These are phyloP conservation scores for Diprion similis DNA, from an alignment of 1,140 invertebrate species.

Conservation along the genomic window DNA sequence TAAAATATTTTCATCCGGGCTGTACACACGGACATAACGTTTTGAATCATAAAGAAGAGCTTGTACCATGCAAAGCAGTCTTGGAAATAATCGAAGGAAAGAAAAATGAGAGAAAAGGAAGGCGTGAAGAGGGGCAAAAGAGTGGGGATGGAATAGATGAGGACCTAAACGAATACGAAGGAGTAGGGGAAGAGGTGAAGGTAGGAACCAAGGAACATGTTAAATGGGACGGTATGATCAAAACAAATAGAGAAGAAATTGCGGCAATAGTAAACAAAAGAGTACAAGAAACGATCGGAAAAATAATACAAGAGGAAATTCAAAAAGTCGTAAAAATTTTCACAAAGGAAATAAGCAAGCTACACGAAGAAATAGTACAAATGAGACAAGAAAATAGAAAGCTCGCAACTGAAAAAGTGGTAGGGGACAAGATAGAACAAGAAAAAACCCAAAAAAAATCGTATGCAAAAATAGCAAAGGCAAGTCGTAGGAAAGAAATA, in stretches of 20 bases:
- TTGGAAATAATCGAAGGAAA: conserved; percentile 6
- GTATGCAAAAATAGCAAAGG: neutral
- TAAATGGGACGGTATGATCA: neutral
- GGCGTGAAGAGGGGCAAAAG: neutral
- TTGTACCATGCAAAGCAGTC: conserved; percentile 12
- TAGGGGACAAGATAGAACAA: too few species aligned
- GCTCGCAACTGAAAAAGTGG: too few species aligned
- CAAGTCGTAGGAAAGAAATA: neutral
- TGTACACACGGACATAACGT: conserved; percentile 13
- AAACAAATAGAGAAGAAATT: neutral
- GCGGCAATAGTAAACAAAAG: neutral
- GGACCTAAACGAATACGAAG: too few species aligned
- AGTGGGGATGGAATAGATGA: too few species aligned
- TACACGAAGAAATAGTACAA: neutral
- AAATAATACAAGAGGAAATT: neutral
- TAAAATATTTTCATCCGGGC: conserved; percentile 18
- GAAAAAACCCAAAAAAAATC: neutral
- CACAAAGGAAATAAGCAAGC: neutral
- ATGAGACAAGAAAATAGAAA: neutral
- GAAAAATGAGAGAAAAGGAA: neutral
- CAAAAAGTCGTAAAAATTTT: neutral
- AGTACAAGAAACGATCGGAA: neutral
- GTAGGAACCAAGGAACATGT: neutral
- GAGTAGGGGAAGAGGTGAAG: neutral
- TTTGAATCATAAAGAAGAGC: conserved; percentile 8